phyloP scores from a whole-genome alignment of 2,888 invertebrate genomes.

The Conchocele bisecta region DNA sequence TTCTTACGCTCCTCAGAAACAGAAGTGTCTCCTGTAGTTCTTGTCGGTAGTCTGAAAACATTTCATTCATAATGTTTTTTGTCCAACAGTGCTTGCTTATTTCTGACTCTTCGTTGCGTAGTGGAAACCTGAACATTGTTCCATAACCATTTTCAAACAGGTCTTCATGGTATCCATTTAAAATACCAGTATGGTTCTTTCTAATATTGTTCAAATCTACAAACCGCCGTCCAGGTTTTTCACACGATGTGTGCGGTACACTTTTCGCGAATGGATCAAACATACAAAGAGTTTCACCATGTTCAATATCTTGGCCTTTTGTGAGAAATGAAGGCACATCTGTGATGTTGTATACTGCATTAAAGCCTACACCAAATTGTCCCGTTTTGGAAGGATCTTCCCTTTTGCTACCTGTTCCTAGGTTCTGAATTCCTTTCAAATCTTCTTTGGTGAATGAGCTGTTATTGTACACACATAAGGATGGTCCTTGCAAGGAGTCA shows the following conservation, averaged over 20 bases:
- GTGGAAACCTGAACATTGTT: constrained; percentile 78
- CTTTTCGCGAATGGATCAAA: constrained; percentile 72
- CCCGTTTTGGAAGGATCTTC: constrained; percentile 78
- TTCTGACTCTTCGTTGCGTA: constrained; percentile 68
- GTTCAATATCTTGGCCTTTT: constrained; percentile 54
- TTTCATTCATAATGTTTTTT: constrained; percentile 36
- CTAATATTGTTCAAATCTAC: constrained; percentile 42
- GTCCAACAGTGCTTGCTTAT: constrained; percentile 59
- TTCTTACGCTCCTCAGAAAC: constrained; percentile 73
- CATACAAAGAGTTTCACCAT: constrained; percentile 59
- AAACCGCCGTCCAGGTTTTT: constrained; percentile 46
- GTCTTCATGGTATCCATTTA: constrained; percentile 69
- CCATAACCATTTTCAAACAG: constrained; percentile 46
- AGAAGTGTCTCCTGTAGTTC: constrained; percentile 73
- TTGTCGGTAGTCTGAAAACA: constrained; percentile 64
- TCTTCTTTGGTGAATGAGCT: constrained; percentile 74
- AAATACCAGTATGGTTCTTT: constrained; percentile 59
- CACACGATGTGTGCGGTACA: too few relatives aligned
- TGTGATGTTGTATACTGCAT: constrained; percentile 80
- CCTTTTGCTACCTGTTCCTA: constrained; percentile 78
- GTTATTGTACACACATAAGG: constrained; percentile 79
- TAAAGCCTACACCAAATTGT: constrained; percentile 81
- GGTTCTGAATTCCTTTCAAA: constrained; percentile 76
- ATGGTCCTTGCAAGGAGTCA: constrained; percentile 77
- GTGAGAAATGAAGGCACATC: constrained; percentile 80